These are phyloP conservation scores for Synergus gifuensis DNA, from an alignment of 2,888 invertebrate genomes.

Conservation along the genomic window DNA sequence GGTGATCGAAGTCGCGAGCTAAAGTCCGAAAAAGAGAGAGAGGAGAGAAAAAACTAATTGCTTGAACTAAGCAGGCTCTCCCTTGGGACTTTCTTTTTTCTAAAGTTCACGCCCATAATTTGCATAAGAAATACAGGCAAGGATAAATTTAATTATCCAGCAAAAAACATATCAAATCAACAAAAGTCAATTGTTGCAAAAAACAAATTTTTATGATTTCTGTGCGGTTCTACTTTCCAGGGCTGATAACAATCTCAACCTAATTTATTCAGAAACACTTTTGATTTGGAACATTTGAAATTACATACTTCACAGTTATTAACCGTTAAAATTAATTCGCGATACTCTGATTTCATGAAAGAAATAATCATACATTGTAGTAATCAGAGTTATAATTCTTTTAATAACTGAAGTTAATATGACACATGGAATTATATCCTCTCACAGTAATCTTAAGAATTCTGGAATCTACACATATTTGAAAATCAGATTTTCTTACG, in stretches of 20 bases:
- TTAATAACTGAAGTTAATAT: constrained; percentile 8
- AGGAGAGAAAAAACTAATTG: constrained; percentile 6
- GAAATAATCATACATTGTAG: constrained; percentile 23
- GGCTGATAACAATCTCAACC: background rate
- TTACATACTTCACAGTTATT: background rate
- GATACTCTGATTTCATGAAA: constrained; percentile 22
- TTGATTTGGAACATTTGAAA: no score
- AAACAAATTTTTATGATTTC: background rate
- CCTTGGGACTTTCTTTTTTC: background rate
- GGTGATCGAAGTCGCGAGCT: constrained; percentile 19
- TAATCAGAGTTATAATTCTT: constrained; percentile 25
- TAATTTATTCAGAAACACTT: background rate
- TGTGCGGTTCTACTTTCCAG: background rate
- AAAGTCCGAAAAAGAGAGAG: background rate
- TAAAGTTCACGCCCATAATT: background rate
- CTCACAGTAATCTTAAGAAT: constrained; percentile 10
- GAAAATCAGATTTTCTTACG: background rate
- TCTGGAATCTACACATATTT: background rate
- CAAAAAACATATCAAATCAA: background rate
- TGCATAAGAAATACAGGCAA: background rate
- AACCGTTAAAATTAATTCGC: background rate
- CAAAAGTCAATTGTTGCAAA: background rate
- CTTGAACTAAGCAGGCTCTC: background rate
- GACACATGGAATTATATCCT: constrained; percentile 6
- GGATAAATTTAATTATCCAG: background rate